Evolutionary conservation across 2,797 vertebrate genomes (phyloP).

Genomic region (Lepus oiostolus): DNA sequence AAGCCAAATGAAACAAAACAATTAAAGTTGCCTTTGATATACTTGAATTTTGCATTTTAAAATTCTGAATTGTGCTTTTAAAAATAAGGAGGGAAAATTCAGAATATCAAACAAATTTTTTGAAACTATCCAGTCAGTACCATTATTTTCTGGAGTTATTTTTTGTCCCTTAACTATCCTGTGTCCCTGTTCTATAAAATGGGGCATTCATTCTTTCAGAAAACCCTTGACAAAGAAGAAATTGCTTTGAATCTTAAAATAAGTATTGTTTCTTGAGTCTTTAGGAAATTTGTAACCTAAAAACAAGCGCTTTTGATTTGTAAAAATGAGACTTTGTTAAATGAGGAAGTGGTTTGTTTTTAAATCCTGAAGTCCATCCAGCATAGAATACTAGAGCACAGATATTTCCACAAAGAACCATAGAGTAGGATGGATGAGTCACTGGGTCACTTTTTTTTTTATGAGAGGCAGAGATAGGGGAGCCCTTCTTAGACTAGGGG

Average conservation of each 20-base stretch:
- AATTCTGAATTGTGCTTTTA: not conserved
- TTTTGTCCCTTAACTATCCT: not conserved
- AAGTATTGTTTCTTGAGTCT: not conserved
- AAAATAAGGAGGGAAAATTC: not conserved
- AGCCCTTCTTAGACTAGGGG: not conserved
- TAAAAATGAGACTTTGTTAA: slow-evolving; percentile 39
- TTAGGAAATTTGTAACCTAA: not conserved
- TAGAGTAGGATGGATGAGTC: not conserved
- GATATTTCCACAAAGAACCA: not conserved
- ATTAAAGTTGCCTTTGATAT: not conserved
- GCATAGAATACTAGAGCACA: not conserved
- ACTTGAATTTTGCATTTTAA: not conserved
- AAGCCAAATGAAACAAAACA: not conserved
- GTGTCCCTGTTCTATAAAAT: not conserved
- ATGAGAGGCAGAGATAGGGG: not conserved
- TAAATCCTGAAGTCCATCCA: not conserved
- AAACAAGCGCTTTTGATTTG: slow-evolving; percentile 30
- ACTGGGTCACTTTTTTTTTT: not conserved
- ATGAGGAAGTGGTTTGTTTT: slow-evolving; percentile 2
- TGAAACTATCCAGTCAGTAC: not conserved
- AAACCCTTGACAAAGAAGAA: not conserved
- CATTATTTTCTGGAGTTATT: not conserved
- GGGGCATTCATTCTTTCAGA: not conserved
- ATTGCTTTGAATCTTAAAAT: slow-evolving; percentile 60
- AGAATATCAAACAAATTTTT: not conserved